Conservation (phyloP, 2,888 invertebrate species). For the Lamellibrachia satsuma region DNA sequence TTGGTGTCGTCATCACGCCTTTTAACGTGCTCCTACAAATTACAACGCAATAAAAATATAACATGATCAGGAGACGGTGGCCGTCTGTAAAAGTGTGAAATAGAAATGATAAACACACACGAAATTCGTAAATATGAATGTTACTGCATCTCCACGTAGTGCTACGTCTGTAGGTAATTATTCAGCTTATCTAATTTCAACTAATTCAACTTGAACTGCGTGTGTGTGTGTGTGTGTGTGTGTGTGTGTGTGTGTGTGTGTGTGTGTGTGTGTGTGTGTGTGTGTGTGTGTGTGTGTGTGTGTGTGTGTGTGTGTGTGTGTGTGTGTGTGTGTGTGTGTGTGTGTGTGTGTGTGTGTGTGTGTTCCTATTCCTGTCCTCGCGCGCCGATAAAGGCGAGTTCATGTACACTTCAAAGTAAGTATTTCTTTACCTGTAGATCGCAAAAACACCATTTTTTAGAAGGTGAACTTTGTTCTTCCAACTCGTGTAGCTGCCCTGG, state of each 20-base stretch:
- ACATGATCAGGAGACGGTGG: background rate
- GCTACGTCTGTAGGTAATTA: background rate
- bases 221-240: no score
- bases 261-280: no score
- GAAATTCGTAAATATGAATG: background rate
- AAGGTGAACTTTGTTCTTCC: background rate
- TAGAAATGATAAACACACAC: no score
- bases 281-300: no score
- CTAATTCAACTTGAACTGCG: no score
- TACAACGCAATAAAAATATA: background rate
- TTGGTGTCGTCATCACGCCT: conserved; percentile 61
- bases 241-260: no score
- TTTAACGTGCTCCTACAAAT: conserved; percentile 38
- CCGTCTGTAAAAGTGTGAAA: background rate
- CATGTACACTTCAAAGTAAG: background rate
- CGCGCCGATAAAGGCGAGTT: background rate
- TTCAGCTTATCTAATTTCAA: background rate
- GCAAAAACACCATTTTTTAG: conserved; percentile 42
- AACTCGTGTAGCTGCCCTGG: conserved; percentile 42
- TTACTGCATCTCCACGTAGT: background rate
- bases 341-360: background rate
- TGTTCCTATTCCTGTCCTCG: background rate
- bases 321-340: no score
- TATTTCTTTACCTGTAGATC: conserved; percentile 45
- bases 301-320: no score